A percentile compares a stretch with the other conserved stretches of the same genome.
phyloP scores from a whole-genome alignment of 2,888 invertebrate genomes.

The Trypoxylon attenuatum region DNA sequence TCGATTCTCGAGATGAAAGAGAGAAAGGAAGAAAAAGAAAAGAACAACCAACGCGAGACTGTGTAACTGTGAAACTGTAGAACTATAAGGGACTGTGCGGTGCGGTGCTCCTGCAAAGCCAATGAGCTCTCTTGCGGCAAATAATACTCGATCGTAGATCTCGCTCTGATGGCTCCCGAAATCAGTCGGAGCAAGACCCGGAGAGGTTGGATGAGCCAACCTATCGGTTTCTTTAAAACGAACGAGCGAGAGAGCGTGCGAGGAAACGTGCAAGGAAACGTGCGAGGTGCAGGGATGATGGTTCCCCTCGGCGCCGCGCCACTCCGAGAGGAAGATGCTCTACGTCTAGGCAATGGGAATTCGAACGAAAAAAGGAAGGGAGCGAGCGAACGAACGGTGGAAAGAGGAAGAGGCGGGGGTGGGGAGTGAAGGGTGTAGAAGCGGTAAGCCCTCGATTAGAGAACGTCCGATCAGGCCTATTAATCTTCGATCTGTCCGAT shows the following conservation, averaged over 20 bases:
- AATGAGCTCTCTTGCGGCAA: neutral
- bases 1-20: neutral
- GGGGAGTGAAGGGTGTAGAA: slow-evolving; percentile 5
- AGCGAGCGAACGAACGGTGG: neutral
- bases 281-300: slow-evolving; percentile 21
- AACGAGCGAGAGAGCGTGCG: no score
- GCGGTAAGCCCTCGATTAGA: slow-evolving; percentile 63
- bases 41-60: neutral
- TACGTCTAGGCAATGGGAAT: neutral
- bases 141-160: slow-evolving; percentile 11
- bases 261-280: slow-evolving; percentile 12
- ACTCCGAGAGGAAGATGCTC: neutral
- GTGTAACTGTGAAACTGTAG: no score
- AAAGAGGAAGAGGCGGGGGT: neutral
- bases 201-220: slow-evolving; percentile 15
- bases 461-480: slow-evolving; percentile 63
- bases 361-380: neutral
- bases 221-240: slow-evolving; percentile 24
- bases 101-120: no score
- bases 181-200: slow-evolving; percentile 32
- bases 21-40: neutral
- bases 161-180: slow-evolving; percentile 23
- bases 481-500: slow-evolving; percentile 69
- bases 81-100: no score
- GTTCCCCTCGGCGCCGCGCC: neutral